Base-by-base conservation (phyloP, 2,113 vertebrate genomes). In the Brachirus orientalis region DNA sequence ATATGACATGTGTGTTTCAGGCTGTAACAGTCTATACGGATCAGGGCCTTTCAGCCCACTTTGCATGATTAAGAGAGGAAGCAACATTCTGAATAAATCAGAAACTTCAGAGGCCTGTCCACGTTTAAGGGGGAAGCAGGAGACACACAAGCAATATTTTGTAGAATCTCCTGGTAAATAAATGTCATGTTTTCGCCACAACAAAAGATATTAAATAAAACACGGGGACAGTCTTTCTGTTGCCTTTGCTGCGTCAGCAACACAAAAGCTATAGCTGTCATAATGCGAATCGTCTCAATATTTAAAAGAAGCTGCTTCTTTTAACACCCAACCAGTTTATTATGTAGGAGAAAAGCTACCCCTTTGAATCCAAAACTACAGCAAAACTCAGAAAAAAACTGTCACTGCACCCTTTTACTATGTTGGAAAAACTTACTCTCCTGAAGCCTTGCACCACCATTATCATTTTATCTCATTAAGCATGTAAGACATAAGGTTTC, bases 141-240 rank as follows among this genome's bases (percentile, higher is more conserved):
- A 75, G 68, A 75, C 79, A 73, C 75, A 69, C 66, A 85, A 82
- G 76, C 48, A 64, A 86, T 86, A 84, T 35, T 90, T 80, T 86
- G 85, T 87, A 63, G 81, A 90, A 80, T 88, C 87, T 92, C 89
- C 36, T 12, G 9, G 78, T 89, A 90, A 92, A 89, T 91, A 71
- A 88, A 90, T 89, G 90, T 86, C 66, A 79, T 91, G 84, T 91
- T 89, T 89, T 88, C 69, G 40, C 79, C 81, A 90, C 84, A 90
- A 88, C 84, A 92, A 90, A 90, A 77, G 69, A 90, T 89, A 92
- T 89, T 80, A 85, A 58, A 88, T 88, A 88, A 87, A 89, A 70
- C 75, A 70, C 13, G 2, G 70, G 36, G 63, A 79, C 63, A 77
- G 75, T 62, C 59, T 69, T 75, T 53, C 61, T 62, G 54, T 47